Evolutionary conservation across 2,797 vertebrate species (phyloP).

Genomic region (Harpagifer antarcticus): DNA sequence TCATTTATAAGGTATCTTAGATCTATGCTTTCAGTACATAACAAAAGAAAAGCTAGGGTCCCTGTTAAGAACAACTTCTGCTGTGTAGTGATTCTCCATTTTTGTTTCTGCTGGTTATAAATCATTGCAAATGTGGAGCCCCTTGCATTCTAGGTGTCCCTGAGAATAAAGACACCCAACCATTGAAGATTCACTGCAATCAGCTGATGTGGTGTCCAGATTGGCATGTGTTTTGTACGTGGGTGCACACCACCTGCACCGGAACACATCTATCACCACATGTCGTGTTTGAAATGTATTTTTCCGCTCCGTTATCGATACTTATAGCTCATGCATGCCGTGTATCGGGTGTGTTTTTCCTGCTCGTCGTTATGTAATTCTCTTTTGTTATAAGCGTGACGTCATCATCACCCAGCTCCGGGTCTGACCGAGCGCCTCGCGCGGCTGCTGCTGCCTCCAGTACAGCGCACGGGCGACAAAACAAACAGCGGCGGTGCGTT

Average conservation of each 20-base stretch:
- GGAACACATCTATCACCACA: background rate
- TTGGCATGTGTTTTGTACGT: conserved; percentile 53
- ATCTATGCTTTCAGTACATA: background rate
- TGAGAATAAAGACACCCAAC: background rate
- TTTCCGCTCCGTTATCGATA: background rate
- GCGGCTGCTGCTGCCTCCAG: conserved; percentile 46
- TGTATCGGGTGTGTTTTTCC: background rate
- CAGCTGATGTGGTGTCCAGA: conserved; percentile 27
- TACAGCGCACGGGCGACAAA: conserved; percentile 46
- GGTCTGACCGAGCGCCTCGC: conserved; percentile 40
- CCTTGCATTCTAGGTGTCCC: background rate
- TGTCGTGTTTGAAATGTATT: background rate
- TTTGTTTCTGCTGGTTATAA: background rate
- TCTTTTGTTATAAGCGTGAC: conserved; percentile 50
- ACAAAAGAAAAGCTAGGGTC: background rate
- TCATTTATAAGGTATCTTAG: background rate
- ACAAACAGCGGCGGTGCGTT: conserved; percentile 31
- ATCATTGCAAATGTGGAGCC: background rate
- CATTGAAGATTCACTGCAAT: conserved; percentile 12
- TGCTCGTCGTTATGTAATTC: conserved; percentile 56
- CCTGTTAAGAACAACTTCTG: background rate
- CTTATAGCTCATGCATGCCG: background rate
- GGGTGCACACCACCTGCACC: conserved; percentile 17
- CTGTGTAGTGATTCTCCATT: background rate
- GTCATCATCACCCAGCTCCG: conserved; percentile 70